Evolutionary conservation across 1,140 invertebrate genomes (phyloP).

Genomic region (Phortica variegata): DNA sequence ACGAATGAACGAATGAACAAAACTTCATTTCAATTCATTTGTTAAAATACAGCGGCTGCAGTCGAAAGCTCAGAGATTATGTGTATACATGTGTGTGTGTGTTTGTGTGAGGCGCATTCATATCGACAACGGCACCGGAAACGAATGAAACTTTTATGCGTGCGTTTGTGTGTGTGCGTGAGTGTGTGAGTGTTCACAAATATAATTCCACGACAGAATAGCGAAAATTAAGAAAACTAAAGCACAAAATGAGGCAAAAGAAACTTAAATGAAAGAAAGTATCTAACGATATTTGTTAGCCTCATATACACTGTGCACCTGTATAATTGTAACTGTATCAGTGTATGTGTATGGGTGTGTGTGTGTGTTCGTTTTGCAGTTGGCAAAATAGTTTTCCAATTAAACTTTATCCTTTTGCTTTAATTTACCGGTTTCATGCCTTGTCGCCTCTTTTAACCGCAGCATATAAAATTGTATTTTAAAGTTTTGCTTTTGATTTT

Average conservation of each 20-base stretch:
- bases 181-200: too few relatives aligned
- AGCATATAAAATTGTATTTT: constrained; percentile 41
- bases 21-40: constrained; percentile 55
- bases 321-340: too few relatives aligned
- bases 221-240: constrained; percentile 52
- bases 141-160: constrained; percentile 49
- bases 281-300: too few relatives aligned
- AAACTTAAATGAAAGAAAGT: constrained; percentile 14
- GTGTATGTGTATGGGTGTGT: neutral
- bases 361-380: neutral
- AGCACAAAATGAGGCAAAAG: constrained; percentile 49
- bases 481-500: constrained; percentile 37
- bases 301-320: too few relatives aligned
- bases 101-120: constrained; percentile 22
- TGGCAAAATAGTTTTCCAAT: constrained; percentile 56
- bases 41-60: constrained; percentile 31
- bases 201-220: constrained; percentile 48
- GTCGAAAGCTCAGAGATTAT: constrained; percentile 9
- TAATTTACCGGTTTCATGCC: constrained; percentile 57
- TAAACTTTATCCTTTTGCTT: constrained; percentile 57
- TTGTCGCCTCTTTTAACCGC: constrained; percentile 57
- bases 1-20: too few relatives aligned
- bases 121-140: constrained; percentile 51
- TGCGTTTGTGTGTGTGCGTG: constrained; percentile 41
- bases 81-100: constrained; percentile 9